Evolutionary conservation across 2,888 invertebrate species (phyloP).

Genomic region (Drosophila yooni): DNA sequence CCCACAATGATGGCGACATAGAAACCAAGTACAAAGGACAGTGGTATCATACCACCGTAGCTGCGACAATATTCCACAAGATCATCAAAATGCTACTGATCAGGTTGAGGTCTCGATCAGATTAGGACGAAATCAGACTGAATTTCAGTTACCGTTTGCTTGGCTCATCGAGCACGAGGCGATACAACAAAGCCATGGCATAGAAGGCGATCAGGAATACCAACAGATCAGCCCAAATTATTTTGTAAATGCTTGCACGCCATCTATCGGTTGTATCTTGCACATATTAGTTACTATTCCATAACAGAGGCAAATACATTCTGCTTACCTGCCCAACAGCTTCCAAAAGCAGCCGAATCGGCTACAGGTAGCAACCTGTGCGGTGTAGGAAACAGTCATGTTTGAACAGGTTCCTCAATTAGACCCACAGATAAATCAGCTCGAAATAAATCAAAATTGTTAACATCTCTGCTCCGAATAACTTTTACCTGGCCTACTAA

Average conservation of each 20-base stretch:
- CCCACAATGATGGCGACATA: constrained; percentile 96
- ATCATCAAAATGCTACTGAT: constrained; percentile 89
- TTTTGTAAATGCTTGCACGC: constrained; percentile 96
- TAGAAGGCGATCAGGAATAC: constrained; percentile 92
- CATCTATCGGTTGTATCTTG: constrained; percentile 87
- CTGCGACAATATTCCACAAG: constrained; percentile 93
- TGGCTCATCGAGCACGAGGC: constrained; percentile 23
- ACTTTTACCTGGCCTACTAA: constrained; percentile 24
- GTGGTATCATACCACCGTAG: constrained; percentile 93
- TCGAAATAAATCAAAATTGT: constrained; percentile 1
- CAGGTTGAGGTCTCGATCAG: not conserved
- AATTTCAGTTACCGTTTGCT: constrained; percentile 53
- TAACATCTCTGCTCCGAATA: not conserved
- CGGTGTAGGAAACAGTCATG: constrained; percentile 82
- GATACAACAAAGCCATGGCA: constrained; percentile 76
- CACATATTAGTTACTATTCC: not conserved
- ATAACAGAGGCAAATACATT: not conserved
- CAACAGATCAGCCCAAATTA: constrained; percentile 94
- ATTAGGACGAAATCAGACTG: not conserved
- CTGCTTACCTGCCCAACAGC: constrained; percentile 69
- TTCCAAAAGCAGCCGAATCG: constrained; percentile 79
- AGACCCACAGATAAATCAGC: constrained; percentile 7
- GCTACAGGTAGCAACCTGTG: constrained; percentile 78
- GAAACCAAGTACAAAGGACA: constrained; percentile 97
- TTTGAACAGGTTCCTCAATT: constrained; percentile 19